phyloP scores from a whole-genome alignment of 1,140 invertebrate species.

The Camponotus pennsylvanicus region DNA sequence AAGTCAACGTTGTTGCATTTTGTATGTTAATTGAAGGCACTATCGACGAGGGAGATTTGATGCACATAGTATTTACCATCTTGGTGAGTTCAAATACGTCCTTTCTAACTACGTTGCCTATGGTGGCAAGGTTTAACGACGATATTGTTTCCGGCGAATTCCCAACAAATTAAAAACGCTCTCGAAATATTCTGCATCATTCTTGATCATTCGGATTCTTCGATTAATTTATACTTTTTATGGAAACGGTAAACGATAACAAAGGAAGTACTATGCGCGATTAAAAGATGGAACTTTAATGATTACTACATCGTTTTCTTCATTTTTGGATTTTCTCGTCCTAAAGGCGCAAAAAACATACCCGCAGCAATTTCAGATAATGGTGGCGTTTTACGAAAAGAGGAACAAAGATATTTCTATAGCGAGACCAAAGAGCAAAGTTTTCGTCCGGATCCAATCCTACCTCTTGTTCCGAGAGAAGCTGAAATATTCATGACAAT shows the following conservation, averaged over 20 bases:
- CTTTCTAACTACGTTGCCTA: not conserved
- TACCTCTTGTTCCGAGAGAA: slow-evolving; percentile 10
- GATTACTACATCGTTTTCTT: slow-evolving; percentile 20
- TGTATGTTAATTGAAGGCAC: slow-evolving; percentile 63
- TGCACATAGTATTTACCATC: slow-evolving; percentile 37
- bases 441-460: slow-evolving; percentile 29
- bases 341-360: slow-evolving; percentile 25
- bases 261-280: not conserved
- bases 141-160: slow-evolving; percentile 22
- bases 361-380: slow-evolving; percentile 38
- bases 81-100: slow-evolving; percentile 28
- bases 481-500: slow-evolving; percentile 70
- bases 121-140: slow-evolving; percentile 4
- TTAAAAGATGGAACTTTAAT: not conserved
- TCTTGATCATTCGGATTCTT: not conserved
- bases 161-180: not conserved
- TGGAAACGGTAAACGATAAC: not conserved
- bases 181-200: not conserved
- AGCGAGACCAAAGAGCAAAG: slow-evolving; percentile 31
- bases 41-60: slow-evolving; percentile 19
- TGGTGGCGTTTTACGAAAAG: slow-evolving; percentile 3
- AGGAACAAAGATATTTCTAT: slow-evolving; percentile 16
- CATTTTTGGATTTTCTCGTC: not conserved
- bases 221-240: not conserved
- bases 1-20: slow-evolving; percentile 70